Evolutionary conservation across 2,888 invertebrate genomes (phyloP), one percentile per base, ranked within the genome.

Genomic region (Stramonita haemastoma): DNA sequence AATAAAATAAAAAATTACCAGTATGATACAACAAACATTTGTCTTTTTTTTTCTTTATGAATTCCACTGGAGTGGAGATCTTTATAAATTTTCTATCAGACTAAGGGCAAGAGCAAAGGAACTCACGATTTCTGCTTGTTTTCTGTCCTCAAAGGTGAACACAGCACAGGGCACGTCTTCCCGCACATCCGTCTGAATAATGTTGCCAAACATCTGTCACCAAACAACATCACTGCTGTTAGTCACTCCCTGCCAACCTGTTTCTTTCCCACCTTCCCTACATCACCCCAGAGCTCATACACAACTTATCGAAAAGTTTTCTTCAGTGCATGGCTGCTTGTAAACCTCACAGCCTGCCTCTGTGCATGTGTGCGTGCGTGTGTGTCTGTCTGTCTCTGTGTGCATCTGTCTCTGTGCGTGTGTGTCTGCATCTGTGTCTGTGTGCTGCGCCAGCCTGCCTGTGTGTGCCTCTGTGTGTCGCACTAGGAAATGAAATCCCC

Each of bases 131-230:
- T 98, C 98, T 0, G 98, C 98, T 94, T 98, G 97, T 94, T 97
- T 97, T 85, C 98, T 97, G 73, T 97, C 97, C 93, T 97, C 97
- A 96, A 97, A 98, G 95, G 97, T 97, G 88, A 98, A 96, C 85
- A 97, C 97, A 92, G 98, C 96, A 94, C 97, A 97, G 29, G 98
- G 98, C 90, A 98, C 97, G 60, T 97, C 97, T 88, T 97, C 97
- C 95, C 98, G 98, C 92, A 97, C 97, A 89, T 97, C 97, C 95
- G 98, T 97, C 95, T 98, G 98, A n/a, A 97, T 97, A 92, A 99
- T 97, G 32, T 91, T 92, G 77, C 93, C 92, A 91, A 19, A 86
- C 60, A 86, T 8, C 86, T 86, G 86, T 29, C 32, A 34, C 79
- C 32, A 32, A 0, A 79, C 11, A 77, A 79, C 22, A 73, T n/a